Base-by-base conservation (phyloP, 2,888 invertebrate genomes). In the Heteropelma amictum region DNA sequence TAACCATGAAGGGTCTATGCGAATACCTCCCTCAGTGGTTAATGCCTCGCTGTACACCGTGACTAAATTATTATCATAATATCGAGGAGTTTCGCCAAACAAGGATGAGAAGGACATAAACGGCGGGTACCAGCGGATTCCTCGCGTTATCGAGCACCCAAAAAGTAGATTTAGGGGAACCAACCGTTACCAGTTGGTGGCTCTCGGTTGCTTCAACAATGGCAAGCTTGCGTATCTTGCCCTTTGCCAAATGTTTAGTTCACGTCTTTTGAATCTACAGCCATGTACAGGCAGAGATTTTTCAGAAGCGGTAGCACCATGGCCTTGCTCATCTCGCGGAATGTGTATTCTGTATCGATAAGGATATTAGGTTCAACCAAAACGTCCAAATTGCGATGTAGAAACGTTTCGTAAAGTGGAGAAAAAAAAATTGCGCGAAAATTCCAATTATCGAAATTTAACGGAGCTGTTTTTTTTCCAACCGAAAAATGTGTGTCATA, bases 61-160 rank as follows among this genome's bases (percentile, higher is more conserved):
- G 71, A 75, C 75, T 75, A 75, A 75, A 75, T 75, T 75, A 75
- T 75, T 75, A 75, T 75, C 67, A 75, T 75, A 75, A 75, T 75
- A 75, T 75, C 75, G 71, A 63, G 67, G 56, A 71, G 71, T 71
- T 71, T 21, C 54, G 49, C 28, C 26, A 33, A 33, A 17, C 10
- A 33, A 53, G 69, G 64, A 58, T 21, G 51, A 38, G 56, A 38
- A 58, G 61, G 60, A 49, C 56, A 51, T 58, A 56, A 71, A 63
- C 67, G 63, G 56, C 49, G 67, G 58, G 47, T 75, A 75, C 67
- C 61, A 61, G 42, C 56, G 71, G 58, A 75, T 75, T 75, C 75
- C 71, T 67, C 26, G 75, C 75, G 71, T 75, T 75, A 75, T 75
- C 75, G 71, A 75, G 75, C 45, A 68, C 61, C 67, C 68, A 51